A percentile compares a stretch with the other conserved stretches of the same genome.
phyloP scores from a whole-genome alignment of 1,140 invertebrate genomes.

The Steinernema khuongi region DNA sequence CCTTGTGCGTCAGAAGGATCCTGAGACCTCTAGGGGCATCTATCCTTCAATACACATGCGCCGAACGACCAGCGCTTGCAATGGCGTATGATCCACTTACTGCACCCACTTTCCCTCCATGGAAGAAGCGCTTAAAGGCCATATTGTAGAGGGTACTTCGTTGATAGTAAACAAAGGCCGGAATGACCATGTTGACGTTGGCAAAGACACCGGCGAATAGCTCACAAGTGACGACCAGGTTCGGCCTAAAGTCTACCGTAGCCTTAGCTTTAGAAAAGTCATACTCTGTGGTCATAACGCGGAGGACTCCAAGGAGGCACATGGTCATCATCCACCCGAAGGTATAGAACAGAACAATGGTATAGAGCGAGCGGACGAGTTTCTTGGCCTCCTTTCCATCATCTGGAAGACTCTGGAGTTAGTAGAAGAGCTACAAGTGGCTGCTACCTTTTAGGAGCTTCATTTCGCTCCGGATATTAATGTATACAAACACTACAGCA shows the following conservation, averaged over 20 bases:
- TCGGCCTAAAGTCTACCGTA: not conserved
- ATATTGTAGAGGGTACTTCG: not conserved
- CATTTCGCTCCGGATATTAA: not conserved
- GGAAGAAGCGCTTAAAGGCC: not conserved
- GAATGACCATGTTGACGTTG: not conserved
- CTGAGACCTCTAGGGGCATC: too few relatives aligned
- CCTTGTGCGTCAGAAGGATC: too few relatives aligned
- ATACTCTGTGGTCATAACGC: not conserved
- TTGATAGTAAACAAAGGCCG: not conserved
- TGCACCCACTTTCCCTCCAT: too few relatives aligned
- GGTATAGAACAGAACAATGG: not conserved
- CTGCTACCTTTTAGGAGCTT: not conserved
- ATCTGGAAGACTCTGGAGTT: not conserved
- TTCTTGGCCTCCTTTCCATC: not conserved
- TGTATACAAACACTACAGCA: not conserved
- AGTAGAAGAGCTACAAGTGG: not conserved
- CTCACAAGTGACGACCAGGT: not conserved
- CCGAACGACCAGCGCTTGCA: too few relatives aligned
- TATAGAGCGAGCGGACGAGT: not conserved
- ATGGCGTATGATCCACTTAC: too few relatives aligned
- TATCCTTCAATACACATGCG: too few relatives aligned
- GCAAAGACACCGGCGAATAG: not conserved
- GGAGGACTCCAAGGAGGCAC: not conserved
- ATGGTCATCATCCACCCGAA: conserved; percentile 5
- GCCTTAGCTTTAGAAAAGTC: not conserved